Evolutionary conservation across 2,888 invertebrate species (phyloP), one percentile per base, ranked within the genome.

Genomic region (Coenonympha arcania): DNA sequence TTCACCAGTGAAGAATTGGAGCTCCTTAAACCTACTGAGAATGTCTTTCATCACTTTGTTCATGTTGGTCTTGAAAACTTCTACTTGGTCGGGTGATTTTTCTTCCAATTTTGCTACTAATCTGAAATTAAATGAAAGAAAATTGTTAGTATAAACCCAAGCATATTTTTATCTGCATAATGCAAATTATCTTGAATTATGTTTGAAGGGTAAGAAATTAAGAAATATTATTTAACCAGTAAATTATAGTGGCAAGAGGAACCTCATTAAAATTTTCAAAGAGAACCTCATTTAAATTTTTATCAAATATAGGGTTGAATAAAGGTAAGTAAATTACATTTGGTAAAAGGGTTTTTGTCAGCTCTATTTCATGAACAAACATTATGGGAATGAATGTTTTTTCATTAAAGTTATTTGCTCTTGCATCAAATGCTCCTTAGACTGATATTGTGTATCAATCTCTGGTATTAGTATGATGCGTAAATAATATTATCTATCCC

Each of bases 21-120:
- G 89, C 57, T 97, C 96, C 77, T 95, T 95, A 88, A 96, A 95
- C 79, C 96, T 92, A 41, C 93, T 89, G 55, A 97, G 86, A 62
- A 97, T 91, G 64, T 95, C 95, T 77, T 96, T 96, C 92, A 96
- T 95, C 55, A 93, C 93, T 89, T 94, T 95, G 83, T 95, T 95
- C 90, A 95, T 94, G 80, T 96, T 96, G 46, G 91, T 92, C 81
- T 96, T 96, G 83, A 96, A 96, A 20, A 93, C 82, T 5, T 94
- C 93, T 56, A 96, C 92, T 88, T 96, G 93, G 67, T 94, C 94
- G 3, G 95, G 95, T 5, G 90, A 74, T 50, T 87, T 91, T 73
- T 94, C 92, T 87, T 94, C 91, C 65, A 96, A 88, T 86, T 92
- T 92, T 56, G 91, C 90, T 65, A 95, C 92, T 76, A 95, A 89